phyloP scores from a whole-genome alignment of 2,888 invertebrate species.

The Microdon myrmicae region DNA sequence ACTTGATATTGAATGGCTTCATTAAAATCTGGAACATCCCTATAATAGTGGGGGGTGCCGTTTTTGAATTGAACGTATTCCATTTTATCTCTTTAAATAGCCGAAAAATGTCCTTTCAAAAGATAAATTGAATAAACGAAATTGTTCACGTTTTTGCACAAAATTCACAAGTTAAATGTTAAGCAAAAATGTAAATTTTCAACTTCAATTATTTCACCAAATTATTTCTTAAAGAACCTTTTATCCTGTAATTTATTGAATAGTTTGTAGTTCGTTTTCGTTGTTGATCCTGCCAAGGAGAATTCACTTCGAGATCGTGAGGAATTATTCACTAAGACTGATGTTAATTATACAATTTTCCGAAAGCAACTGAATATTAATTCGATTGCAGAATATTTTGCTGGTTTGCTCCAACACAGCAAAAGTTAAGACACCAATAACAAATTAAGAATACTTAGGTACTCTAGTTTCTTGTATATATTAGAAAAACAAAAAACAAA shows the following conservation, averaged over 20 bases:
- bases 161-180: conserved; percentile 1
- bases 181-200: conserved; percentile 53
- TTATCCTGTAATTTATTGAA: no score
- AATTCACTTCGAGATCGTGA: conserved; percentile 60
- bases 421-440: no score
- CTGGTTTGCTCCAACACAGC: conserved; percentile 33
- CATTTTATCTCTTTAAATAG: conserved; percentile 55
- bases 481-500: conserved; percentile 26
- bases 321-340: conserved; percentile 59
- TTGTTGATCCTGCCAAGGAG: conserved; percentile 35
- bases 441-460: no score
- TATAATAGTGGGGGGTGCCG: conserved; percentile 66
- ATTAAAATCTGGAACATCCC: conserved; percentile 64
- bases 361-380: conserved; percentile 67
- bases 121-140: conserved; percentile 23
- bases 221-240: no score
- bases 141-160: conserved; percentile 16
- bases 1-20: conserved; percentile 68
- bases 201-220: no score
- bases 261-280: conserved; percentile 47
- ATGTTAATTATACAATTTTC: conserved; percentile 68
- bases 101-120: conserved; percentile 39
- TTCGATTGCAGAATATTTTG: conserved; percentile 45
- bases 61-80: conserved; percentile 67
- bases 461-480: conserved; percentile 27